Evolutionary conservation across 2,797 vertebrate genomes (phyloP).

Genomic region (Acridotheres tristis): DNA sequence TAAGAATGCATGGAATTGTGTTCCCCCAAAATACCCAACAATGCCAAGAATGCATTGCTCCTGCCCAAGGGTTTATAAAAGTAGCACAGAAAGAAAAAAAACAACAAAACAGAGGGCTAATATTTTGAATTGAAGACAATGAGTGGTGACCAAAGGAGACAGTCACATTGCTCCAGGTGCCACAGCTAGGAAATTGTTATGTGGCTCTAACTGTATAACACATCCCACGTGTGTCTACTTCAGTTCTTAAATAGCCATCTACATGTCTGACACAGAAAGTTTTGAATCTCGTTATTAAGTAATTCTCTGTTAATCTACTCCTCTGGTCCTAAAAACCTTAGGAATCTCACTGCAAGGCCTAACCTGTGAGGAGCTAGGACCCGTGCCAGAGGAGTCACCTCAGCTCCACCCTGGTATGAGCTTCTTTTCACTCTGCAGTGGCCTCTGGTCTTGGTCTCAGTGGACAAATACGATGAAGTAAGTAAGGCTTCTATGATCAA

Average conservation of each 20-base stretch:
- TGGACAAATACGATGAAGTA: background rate
- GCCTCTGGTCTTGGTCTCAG: background rate
- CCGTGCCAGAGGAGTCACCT: background rate
- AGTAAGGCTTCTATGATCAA: background rate
- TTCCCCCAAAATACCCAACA: background rate
- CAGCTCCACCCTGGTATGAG: background rate
- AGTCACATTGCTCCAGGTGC: background rate
- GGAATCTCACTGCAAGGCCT: background rate
- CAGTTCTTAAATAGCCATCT: background rate
- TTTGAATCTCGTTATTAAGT: background rate
- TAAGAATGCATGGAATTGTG: slow-evolving; percentile 52
- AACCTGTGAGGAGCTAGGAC: background rate
- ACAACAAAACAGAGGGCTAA: background rate
- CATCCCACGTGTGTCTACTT: background rate
- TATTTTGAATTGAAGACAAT: background rate
- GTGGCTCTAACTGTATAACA: background rate
- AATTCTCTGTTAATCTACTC: background rate
- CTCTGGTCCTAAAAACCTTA: background rate
- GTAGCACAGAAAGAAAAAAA: background rate
- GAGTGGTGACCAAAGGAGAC: background rate
- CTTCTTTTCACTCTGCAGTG: background rate
- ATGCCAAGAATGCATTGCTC: slow-evolving; percentile 27
- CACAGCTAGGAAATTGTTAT: background rate
- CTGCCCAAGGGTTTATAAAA: slow-evolving; percentile 31
- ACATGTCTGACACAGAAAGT: background rate